Percentiles rank a stretch among this genome's conserved stretches.
These are phyloP conservation scores for Sus scrofa DNA, from an alignment of 2,113 vertebrate species.

Conservation along the genomic window T2T-Sscrofa CM000812.6:82430501-82431000, in stretches of 20 bases:
- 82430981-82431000: neutral
- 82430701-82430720: neutral
- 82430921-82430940: neutral
- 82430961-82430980: neutral
- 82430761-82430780: constrained; percentile 15
- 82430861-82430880: neutral
- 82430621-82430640: neutral
- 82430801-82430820: neutral
- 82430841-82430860: neutral
- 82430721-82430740: neutral
- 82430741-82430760: neutral
- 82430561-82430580: constrained; percentile 76
- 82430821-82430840: neutral
- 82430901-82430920: neutral
- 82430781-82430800: neutral
- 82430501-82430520: constrained; percentile 81
- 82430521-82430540: constrained; percentile 83
- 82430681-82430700: neutral
- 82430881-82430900: neutral
- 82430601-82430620: neutral
- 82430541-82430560: constrained; percentile 68
- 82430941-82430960: neutral
- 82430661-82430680: neutral
- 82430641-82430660: neutral
- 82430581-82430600: constrained; percentile 77